A percentile compares a stretch with the other conserved stretches of the same genome.
These are phyloP conservation scores for Coregonus ussuriensis DNA, from an alignment of 2,797 vertebrate species.

Conservation along the genomic window DNA sequence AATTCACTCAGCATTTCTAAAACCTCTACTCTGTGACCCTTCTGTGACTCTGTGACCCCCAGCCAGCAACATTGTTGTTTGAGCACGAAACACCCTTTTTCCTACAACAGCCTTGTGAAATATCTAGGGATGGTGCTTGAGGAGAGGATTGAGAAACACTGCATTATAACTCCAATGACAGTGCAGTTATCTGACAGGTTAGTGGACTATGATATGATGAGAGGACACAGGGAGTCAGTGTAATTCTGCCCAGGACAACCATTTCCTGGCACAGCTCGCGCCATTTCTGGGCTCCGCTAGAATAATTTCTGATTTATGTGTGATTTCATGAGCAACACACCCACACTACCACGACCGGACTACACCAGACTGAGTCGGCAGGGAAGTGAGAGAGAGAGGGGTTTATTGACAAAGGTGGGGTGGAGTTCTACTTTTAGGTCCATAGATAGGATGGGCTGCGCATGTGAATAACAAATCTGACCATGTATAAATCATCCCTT, in stretches of 20 bases:
- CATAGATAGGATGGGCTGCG: conserved; percentile 50
- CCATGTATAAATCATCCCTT: conserved; percentile 73
- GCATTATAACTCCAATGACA: conserved; percentile 26
- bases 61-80: conserved; percentile 2
- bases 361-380: conserved; percentile 24
- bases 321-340: conserved; percentile 43
- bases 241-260: conserved; percentile 28
- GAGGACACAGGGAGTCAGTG: conserved; percentile 31
- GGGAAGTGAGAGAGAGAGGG: conserved; percentile 39
- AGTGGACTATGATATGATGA: conserved; percentile 28
- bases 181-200: conserved; percentile 9
- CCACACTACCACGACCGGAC: conserved; percentile 28
- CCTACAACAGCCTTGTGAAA: no score
- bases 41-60: background rate
- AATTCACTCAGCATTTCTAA: background rate
- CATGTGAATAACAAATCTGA: conserved; percentile 60
- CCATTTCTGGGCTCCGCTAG: conserved; percentile 30
- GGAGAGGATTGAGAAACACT: no score
- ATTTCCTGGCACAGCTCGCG: conserved; percentile 37
- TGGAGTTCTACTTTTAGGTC: conserved; percentile 66
- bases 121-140: no score
- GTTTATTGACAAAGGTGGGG: conserved; percentile 62
- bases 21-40: background rate
- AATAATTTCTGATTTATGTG: conserved; percentile 46
- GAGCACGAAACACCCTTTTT: no score